phyloP scores from a whole-genome alignment of 2,888 invertebrate genomes.

The Tridacna crocea region DNA sequence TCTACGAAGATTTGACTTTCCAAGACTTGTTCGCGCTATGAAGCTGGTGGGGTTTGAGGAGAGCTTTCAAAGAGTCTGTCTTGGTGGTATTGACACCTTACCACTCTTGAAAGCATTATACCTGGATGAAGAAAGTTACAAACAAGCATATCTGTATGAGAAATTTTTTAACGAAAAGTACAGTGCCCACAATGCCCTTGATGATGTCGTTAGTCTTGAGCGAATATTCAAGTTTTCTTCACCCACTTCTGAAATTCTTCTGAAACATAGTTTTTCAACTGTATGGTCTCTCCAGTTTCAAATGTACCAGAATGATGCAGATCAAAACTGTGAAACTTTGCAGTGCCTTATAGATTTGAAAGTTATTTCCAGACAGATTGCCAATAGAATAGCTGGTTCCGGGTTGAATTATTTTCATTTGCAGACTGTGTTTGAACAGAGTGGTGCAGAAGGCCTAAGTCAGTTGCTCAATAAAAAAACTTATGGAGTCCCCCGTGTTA shows the following conservation, averaged over 20 bases:
- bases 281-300: background rate
- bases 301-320: background rate
- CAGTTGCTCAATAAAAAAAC: slow-evolving; percentile 16
- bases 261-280: slow-evolving; percentile 25
- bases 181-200: slow-evolving; percentile 44
- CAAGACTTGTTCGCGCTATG: slow-evolving; percentile 26
- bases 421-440: background rate
- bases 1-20: slow-evolving; percentile 40
- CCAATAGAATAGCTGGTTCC: slow-evolving; percentile 24
- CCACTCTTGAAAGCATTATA: slow-evolving; percentile 28
- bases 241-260: background rate
- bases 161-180: slow-evolving; percentile 27
- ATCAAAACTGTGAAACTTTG: slow-evolving; percentile 18
- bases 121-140: slow-evolving; percentile 26
- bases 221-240: slow-evolving; percentile 12
- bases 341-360: slow-evolving; percentile 6
- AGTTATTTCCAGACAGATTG: slow-evolving; percentile 17
- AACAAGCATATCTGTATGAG: slow-evolving; percentile 24
- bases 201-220: slow-evolving; percentile 39
- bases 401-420: slow-evolving; percentile 20
- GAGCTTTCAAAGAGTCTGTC: slow-evolving; percentile 8
- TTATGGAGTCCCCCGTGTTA: slow-evolving; percentile 21
- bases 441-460: background rate
- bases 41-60: background rate
- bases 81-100: slow-evolving; percentile 30